Base-by-base conservation (phyloP, 2,113 vertebrate genomes). In the Hippocampus comes region DNA sequence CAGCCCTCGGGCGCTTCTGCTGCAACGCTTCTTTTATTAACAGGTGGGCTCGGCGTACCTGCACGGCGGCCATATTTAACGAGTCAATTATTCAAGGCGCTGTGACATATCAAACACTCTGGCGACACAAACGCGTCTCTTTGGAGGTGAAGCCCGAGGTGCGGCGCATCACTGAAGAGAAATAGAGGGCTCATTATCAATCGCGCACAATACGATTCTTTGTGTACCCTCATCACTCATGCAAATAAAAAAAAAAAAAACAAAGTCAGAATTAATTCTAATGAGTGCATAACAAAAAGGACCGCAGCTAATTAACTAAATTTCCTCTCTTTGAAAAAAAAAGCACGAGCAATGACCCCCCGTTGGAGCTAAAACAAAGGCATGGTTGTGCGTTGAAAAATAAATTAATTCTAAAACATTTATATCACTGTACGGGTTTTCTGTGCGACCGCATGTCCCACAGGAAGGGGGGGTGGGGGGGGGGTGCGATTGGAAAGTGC, bases 371-470 rank as follows among this genome's bases (percentile, higher is more conserved):
- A 72, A 87, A 90, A 90, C 79, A 87, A 87, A 89, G 74, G 72
- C 25, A 30, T 65, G 7, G n/a, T 71, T 69, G 78, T 78, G 76
- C 78, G 78, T 78, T 4, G 12, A 46, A 46, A 46, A 46, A 84
- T 90, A 88, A 86, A 87, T 88, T 87, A 84, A 87, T 89, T 84
- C 82, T 82, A 61, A 82, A 89, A 85, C 74, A 84, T 87, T 87
- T 89, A 85, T 89, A 80, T 86, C 86, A 89, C 76, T 59, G 68
- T 79, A 78, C n/a, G 78, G 78, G 79, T 34, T 61, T 61, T 34
- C 81, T 81, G 63, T 85, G 76, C 83, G 82, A 82, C 83, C 76
- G 15, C 25, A 59, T 1, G 72, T 83, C 88, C 76, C 78, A 42
- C 27, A 80, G 80, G 89, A 81, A 68, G 68, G 68, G 30, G 30